Evolutionary conservation across 2,888 invertebrate species (phyloP).

Genomic region (Branchinecta sandiegonensis): DNA sequence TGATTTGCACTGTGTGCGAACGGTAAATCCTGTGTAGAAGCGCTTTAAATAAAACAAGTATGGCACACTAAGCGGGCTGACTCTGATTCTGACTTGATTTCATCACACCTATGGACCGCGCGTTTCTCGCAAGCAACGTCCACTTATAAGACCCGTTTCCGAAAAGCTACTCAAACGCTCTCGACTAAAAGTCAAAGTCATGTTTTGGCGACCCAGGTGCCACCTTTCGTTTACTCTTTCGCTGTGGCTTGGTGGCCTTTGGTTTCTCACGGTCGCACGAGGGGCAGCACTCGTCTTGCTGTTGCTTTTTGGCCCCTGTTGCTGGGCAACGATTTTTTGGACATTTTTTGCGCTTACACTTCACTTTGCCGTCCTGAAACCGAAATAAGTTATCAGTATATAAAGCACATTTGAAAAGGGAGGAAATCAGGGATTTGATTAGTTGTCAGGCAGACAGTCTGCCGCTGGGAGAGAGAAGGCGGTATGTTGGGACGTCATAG

Average conservation of each 20-base stretch:
- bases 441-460: too few relatives aligned
- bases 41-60: neutral
- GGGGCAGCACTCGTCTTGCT: constrained; percentile 20
- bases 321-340: constrained; percentile 32
- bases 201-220: neutral
- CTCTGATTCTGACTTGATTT: constrained; percentile 7
- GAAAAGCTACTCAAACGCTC: neutral
- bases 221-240: neutral
- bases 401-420: too few relatives aligned
- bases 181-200: too few relatives aligned
- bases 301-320: neutral
- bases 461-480: too few relatives aligned
- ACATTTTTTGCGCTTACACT: constrained; percentile 65
- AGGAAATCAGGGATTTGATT: too few relatives aligned
- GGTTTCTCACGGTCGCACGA: constrained; percentile 16
- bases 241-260: neutral
- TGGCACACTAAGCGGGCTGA: neutral
- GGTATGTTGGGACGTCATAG: too few relatives aligned
- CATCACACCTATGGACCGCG: constrained; percentile 13
- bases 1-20: neutral
- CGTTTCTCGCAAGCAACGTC: neutral
- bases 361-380: constrained; percentile 59
- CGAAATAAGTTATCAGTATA: too few relatives aligned
- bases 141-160: constrained; percentile 12
- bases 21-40: neutral